Evolutionary conservation across 2,888 invertebrate species (phyloP).

Genomic region (Aporophyla nigra): DNA sequence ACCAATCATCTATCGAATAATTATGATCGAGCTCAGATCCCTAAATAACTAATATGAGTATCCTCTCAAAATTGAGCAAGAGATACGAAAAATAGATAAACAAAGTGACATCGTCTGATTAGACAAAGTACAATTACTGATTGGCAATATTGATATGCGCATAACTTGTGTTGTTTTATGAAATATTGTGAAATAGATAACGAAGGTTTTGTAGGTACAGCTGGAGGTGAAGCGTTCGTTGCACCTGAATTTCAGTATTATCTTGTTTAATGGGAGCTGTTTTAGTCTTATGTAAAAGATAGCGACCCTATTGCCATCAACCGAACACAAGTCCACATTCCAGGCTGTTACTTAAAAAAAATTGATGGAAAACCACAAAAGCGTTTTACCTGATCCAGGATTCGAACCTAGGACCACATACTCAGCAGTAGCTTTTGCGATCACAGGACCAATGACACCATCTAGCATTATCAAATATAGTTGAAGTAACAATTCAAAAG

Average conservation of each 20-base stretch:
- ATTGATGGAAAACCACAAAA: background rate
- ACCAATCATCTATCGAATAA: background rate
- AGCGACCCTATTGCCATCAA: background rate
- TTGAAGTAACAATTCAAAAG: background rate
- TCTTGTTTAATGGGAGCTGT: background rate
- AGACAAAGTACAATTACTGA: conserved; percentile 38
- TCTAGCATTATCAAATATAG: background rate
- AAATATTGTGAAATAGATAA: conserved; percentile 30
- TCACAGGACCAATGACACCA: accelerated
- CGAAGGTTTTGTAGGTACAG: background rate
- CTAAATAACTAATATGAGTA: background rate
- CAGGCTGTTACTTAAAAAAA: background rate
- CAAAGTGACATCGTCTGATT: conserved; percentile 36
- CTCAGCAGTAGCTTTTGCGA: background rate
- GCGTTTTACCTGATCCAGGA: background rate
- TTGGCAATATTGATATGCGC: conserved; percentile 37
- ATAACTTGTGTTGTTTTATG: conserved; percentile 14
- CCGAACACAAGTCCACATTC: background rate
- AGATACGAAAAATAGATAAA: conserved; percentile 3
- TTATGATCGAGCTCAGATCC: background rate
- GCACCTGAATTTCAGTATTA: conserved; percentile 14
- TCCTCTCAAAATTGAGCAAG: conserved; percentile 4
- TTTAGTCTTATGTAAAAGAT: background rate
- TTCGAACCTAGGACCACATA: background rate
- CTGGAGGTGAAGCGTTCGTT: conserved; percentile 4